A percentile compares a stretch with the other conserved stretches of the same genome.
Evolutionary conservation across 2,888 invertebrate genomes (phyloP).

Genomic region (Sarcophaga carnaria): DNA sequence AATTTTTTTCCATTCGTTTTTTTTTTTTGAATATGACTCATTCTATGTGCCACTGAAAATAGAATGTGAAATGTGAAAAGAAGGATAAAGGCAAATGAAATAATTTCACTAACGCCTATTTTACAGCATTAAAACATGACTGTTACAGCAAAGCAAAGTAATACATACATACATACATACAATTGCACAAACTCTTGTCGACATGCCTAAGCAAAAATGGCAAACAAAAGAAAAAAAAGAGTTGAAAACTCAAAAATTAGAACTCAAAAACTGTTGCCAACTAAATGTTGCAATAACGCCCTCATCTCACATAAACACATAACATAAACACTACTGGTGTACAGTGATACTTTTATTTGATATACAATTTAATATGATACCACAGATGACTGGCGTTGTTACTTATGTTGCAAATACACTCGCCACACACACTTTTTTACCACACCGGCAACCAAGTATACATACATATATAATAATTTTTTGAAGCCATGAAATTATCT

Average conservation of each 20-base stretch:
- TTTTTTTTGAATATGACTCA: constrained; percentile 21
- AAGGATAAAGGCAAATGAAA: constrained; percentile 15
- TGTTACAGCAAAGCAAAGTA: constrained; percentile 8
- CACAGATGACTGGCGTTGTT: constrained; percentile 13
- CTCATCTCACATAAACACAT: background rate
- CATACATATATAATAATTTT: background rate
- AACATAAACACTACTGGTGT: too few relatives aligned
- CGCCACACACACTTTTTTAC: background rate
- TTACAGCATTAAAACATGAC: constrained; percentile 52
- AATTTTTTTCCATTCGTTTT: background rate
- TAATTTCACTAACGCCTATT: constrained; percentile 45
- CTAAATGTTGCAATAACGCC: constrained; percentile 48
- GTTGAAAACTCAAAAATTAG: constrained; percentile 2
- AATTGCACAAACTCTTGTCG: background rate
- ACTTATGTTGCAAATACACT: constrained; percentile 33
- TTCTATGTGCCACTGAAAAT: constrained; percentile 1
- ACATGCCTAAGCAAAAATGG: too few relatives aligned
- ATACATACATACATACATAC: background rate
- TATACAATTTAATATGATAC: constrained; percentile 10
- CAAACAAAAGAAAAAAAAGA: background rate
- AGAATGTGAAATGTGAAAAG: background rate
- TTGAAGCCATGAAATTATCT: background rate
- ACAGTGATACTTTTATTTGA: background rate
- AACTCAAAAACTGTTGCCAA: constrained; percentile 58
- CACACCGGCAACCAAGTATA: background rate